Conservation (phyloP, 2,888 invertebrate genomes). For the Coremacera marginata region DNA sequence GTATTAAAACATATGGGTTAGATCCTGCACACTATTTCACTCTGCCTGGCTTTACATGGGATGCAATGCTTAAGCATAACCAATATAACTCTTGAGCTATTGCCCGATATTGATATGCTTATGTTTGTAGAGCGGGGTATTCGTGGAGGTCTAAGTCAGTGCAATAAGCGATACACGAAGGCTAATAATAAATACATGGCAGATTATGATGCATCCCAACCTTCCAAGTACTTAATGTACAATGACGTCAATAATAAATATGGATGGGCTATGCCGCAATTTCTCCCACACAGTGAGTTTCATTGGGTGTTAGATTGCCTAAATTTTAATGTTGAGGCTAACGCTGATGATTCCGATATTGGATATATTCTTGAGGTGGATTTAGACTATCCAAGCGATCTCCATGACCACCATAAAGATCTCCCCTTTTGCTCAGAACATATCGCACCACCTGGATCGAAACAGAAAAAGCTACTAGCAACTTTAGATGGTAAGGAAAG, state of each 20-base stretch:
- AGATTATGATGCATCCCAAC: not conserved
- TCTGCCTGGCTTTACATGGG: no score
- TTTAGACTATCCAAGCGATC: not conserved
- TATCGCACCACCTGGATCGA: not conserved
- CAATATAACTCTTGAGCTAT: no score
- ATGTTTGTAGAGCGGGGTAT: no score
- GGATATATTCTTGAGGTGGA: constrained; percentile 54
- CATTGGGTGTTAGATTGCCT: constrained; percentile 51
- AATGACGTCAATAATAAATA: constrained; percentile 62
- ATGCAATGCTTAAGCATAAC: no score
- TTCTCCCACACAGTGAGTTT: constrained; percentile 55
- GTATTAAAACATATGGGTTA: no score
- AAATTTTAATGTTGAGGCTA: constrained; percentile 38
- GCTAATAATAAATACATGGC: not conserved
- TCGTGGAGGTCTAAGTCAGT: no score
- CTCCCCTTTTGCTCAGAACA: constrained; percentile 2
- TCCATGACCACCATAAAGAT: no score
- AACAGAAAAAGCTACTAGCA: constrained; percentile 45
- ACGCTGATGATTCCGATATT: constrained; percentile 40
- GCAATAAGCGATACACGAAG: no score
- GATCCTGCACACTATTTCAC: not conserved
- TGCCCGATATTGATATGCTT: no score
- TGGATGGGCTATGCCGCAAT: constrained; percentile 59
- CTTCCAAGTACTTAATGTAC: constrained; percentile 54
- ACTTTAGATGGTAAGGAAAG: constrained; percentile 52